These are phyloP conservation scores for Seriola quinqueradiata DNA, from an alignment of 2,113 vertebrate species.

Conservation along the genomic window DNA sequence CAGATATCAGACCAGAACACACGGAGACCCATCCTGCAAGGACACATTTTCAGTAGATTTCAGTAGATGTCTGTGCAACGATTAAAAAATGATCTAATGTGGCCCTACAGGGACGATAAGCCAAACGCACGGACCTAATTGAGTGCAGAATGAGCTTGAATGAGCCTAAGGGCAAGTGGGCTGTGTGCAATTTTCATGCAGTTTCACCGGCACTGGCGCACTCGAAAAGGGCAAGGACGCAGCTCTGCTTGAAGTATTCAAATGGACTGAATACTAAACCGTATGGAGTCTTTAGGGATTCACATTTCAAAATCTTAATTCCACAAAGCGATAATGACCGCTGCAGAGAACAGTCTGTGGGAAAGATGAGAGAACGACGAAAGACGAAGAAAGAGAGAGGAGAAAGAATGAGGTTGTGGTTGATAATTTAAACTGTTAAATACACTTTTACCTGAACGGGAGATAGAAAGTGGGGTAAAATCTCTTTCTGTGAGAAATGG, in stretches of 20 bases:
- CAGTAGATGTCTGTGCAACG: constrained; percentile 26
- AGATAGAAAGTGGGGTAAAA: background rate
- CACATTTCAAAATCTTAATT: constrained; percentile 16
- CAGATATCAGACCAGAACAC: constrained; percentile 8
- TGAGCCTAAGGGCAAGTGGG: constrained; percentile 41
- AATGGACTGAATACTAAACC: constrained; percentile 43
- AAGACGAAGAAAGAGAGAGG: background rate
- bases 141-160: constrained; percentile 54
- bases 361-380: background rate
- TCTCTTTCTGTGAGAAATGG: background rate
- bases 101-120: constrained; percentile 44
- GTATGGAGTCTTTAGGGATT: constrained; percentile 1
- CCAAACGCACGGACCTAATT: constrained; percentile 50
- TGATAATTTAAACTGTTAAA: background rate
- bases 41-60: background rate
- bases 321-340: background rate
- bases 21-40: background rate
- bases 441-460: background rate
- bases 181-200: constrained; percentile 49
- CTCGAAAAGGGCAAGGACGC: constrained; percentile 50
- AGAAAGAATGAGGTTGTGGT: background rate
- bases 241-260: constrained; percentile 29
- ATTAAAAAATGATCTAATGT: constrained; percentile 36
- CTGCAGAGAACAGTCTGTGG: background rate
- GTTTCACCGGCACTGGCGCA: constrained; percentile 51